phyloP scores from a whole-genome alignment of 1,140 invertebrate genomes.

The Probaryconus sp. region DNA sequence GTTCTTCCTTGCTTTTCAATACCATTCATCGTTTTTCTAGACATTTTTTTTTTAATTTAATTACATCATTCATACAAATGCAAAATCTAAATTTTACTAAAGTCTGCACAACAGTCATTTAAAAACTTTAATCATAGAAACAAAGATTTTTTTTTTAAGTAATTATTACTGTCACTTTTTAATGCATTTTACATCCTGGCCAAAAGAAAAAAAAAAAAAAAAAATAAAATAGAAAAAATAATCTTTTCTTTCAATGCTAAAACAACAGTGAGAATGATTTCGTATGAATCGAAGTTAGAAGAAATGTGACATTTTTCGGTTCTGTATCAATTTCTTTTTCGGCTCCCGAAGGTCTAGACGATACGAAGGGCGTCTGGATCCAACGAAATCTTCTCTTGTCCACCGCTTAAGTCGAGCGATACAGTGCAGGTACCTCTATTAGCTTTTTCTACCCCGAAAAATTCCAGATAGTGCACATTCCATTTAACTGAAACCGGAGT shows the following conservation, averaged over 20 bases:
- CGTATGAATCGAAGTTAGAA: conserved; percentile 54
- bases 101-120: too few relatives aligned
- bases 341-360: conserved; percentile 66
- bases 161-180: too few relatives aligned
- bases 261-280: conserved; percentile 15
- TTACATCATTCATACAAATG: too few relatives aligned
- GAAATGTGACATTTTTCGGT: conserved; percentile 61
- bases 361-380: conserved; percentile 62
- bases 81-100: too few relatives aligned
- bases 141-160: too few relatives aligned
- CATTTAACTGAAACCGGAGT: conserved; percentile 28
- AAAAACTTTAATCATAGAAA: too few relatives aligned
- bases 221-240: conserved; percentile 21
- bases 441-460: conserved; percentile 62
- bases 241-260: conserved; percentile 30
- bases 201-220: conserved; percentile 17
- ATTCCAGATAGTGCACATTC: conserved; percentile 63
- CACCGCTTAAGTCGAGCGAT: conserved; percentile 50
- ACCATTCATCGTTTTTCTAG: too few relatives aligned
- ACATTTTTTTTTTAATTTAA: too few relatives aligned
- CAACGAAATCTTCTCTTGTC: conserved; percentile 52
- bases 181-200: conserved; percentile 10
- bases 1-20: too few relatives aligned
- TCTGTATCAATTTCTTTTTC: conserved; percentile 59
- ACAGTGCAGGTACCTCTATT: conserved; percentile 59